Evolutionary conservation across 2,113 vertebrate genomes (phyloP).

Genomic region (Gopherus evgoodei): DNA sequence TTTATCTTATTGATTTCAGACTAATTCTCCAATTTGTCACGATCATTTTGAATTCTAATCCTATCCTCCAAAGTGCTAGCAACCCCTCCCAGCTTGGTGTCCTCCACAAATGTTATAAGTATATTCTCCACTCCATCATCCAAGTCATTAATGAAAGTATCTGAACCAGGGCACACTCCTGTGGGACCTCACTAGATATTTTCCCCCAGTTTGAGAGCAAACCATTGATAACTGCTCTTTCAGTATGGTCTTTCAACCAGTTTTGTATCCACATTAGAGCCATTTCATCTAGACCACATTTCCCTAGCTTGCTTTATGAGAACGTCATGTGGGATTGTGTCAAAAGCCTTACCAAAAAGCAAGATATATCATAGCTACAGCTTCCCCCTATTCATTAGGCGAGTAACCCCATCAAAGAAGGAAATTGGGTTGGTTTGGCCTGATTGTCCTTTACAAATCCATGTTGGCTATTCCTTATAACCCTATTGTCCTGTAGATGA

Average conservation of each 20-base stretch:
- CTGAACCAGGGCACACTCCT: not conserved
- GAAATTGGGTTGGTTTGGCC: not conserved
- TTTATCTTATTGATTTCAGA: not conserved
- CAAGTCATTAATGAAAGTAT: not conserved
- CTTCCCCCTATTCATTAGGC: not conserved
- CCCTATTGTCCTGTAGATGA: not conserved
- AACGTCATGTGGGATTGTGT: not conserved
- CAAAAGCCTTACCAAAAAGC: not conserved
- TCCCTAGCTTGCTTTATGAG: not conserved
- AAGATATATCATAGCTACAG: not conserved
- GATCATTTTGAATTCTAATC: not conserved
- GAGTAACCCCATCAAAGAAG: not conserved
- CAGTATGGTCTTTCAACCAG: not conserved
- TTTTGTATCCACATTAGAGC: not conserved
- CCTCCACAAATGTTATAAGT: not conserved
- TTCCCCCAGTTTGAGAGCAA: not conserved
- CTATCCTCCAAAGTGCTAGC: not conserved
- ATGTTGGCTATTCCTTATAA: not conserved
- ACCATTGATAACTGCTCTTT: not conserved
- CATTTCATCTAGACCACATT: not conserved
- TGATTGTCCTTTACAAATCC: not conserved
- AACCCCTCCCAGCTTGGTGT: not conserved
- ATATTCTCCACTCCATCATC: not conserved
- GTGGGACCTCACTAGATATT: not conserved
- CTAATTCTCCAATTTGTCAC: not conserved